phyloP scores from a whole-genome alignment of 2,113 vertebrate genomes.

The Machaerirhynchus nigripectus region DNA sequence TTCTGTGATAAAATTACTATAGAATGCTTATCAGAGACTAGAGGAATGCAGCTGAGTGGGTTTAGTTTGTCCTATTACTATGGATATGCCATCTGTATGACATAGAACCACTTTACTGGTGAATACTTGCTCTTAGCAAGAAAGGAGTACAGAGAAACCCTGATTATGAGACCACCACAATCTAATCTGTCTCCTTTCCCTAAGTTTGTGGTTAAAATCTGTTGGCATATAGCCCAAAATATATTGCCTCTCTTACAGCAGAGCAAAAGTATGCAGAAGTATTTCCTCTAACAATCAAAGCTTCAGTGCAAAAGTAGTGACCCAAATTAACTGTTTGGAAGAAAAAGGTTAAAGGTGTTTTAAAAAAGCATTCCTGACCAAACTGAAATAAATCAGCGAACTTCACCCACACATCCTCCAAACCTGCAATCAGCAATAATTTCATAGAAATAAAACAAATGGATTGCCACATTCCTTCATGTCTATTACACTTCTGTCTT shows the following conservation, averaged over 20 bases:
- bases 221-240: constrained; percentile 54
- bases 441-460: constrained; percentile 68
- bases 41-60: background rate
- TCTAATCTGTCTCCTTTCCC: constrained; percentile 50
- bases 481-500: constrained; percentile 66
- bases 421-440: constrained; percentile 69
- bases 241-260: constrained; percentile 59
- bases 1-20: background rate
- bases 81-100: background rate
- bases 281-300: constrained; percentile 66
- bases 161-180: constrained; percentile 55
- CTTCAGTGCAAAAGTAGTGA: constrained; percentile 54
- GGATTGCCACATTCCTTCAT: constrained; percentile 65
- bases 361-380: constrained; percentile 62
- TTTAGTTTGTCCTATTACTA: background rate
- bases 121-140: constrained; percentile 15
- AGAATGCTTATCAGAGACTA: background rate
- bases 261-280: constrained; percentile 59
- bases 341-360: constrained; percentile 61
- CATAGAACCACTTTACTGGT: background rate
- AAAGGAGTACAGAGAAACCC: constrained; percentile 18
- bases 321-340: constrained; percentile 53
- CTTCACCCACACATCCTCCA: constrained; percentile 53
- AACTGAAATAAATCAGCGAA: constrained; percentile 52
- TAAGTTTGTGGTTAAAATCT: constrained; percentile 55